Percentiles rank a stretch among this genome's conserved stretches.
phyloP scores from a whole-genome alignment of 2,113 vertebrate species.

The Alaudala cheleensis region DNA sequence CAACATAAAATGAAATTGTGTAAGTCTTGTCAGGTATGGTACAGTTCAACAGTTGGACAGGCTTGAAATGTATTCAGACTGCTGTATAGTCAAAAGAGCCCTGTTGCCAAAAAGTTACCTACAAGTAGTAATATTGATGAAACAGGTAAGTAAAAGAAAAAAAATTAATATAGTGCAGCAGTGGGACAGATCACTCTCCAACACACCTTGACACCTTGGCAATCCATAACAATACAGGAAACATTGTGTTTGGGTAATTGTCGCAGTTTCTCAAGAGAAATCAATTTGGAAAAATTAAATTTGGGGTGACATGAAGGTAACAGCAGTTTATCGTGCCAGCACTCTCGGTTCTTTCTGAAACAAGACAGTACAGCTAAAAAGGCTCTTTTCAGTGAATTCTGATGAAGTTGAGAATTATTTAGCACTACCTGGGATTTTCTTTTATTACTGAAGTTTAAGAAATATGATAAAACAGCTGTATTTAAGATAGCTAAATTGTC shows the following conservation, averaged over 20 bases:
- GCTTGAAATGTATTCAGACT: neutral
- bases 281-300: constrained; percentile 37
- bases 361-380: neutral
- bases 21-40: neutral
- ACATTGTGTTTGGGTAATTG: neutral
- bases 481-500: constrained; percentile 17
- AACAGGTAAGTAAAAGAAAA: neutral
- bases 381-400: constrained; percentile 7
- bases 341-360: neutral
- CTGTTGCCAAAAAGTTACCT: neutral
- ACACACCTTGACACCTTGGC: neutral
- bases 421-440: neutral
- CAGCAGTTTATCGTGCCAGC: neutral
- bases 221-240: neutral
- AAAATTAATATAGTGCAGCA: neutral
- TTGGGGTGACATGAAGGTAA: constrained; percentile 5
- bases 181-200: neutral
- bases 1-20: neutral
- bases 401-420: neutral
- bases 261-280: constrained; percentile 9
- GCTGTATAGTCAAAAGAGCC: neutral
- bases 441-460: neutral
- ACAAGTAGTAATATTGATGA: neutral
- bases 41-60: neutral
- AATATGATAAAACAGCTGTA: neutral